Evolutionary conservation across 1,140 invertebrate species (phyloP), one percentile per base, ranked within the genome.

Genomic region (Cyrtorhinus lividipennis): DNA sequence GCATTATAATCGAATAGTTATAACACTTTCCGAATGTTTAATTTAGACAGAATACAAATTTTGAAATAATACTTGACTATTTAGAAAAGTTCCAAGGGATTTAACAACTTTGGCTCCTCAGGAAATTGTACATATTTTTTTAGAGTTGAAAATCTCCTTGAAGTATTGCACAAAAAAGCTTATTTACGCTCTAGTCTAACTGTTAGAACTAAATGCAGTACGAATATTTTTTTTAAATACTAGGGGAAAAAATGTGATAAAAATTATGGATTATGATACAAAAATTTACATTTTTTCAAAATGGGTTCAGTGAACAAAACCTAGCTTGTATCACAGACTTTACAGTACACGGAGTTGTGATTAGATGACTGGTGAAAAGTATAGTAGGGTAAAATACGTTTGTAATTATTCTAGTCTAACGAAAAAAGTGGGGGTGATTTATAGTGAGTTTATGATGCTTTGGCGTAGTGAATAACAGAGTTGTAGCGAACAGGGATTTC

Each of bases 401-500:
- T n/a, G n/a, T n/a, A n/a, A n/a, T n/a, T n/a, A n/a, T n/a, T n/a
- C n/a, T n/a, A n/a, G n/a, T n/a, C n/a, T n/a, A n/a, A n/a, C n/a
- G n/a, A n/a, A n/a, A n/a, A n/a, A n/a, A n/a, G n/a, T n/a, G n/a
- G n/a, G n/a, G n/a, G n/a, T n/a, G n/a, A n/a, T n/a, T n/a, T n/a
- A n/a, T n/a, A 38, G 30, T 5, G 5, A 15, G 48, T 58, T 65
- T 68, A 68, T 12, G 81, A 82, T 13, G 86, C 82, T 65, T 82
- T 81, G 8, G 87, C 88, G 70, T 87, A 90, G 62, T 88, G 85
- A 67, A 90, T 90, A 45, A 90, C 87, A 0, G 86, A 87, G 66
- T 80, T 87, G 68, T 87, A 83, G 56, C 87, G 75, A 66, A 79
- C 73, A 65, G 74, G 66, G 69, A 60, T 73, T 69, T 76, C 76